Evolutionary conservation across 2,888 invertebrate species (phyloP), one percentile per base, ranked within the genome.

Genomic region (Euplexia lucipara): DNA sequence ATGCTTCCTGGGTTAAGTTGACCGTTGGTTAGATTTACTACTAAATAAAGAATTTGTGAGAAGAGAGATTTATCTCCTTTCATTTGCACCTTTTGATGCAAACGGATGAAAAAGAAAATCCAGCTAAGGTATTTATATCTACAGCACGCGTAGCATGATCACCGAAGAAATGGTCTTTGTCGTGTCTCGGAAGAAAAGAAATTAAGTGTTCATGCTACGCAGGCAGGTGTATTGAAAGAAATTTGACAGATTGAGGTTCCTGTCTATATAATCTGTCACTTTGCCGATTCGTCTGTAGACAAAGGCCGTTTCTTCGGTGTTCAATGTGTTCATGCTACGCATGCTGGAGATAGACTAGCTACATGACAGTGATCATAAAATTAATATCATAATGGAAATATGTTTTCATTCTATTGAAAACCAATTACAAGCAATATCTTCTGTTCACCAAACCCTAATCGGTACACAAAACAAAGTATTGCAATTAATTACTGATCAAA

Each of bases 401-500:
- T 20, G 3, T 30, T 34, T 42, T 35, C 16, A 22, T 20, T 20
- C 8, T 4, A n/a, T 35, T 32, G 0, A 1, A 18, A 56, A 35
- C 48, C 6, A 44, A 44, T 41, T 16, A 9, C 12, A 20, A 58
- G 30, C 18, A 39, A 9, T 20, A 56, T 16, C 54, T 35, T 20
- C 9, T 30, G 9, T 51, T 18, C 8, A 9, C n/a, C 32, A 59
- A 70, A 41, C n/a, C 6, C 16, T n/a, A n/a, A 20, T 3, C 14
- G 10, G 14, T 56, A 26, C 3, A 14, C 22, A 56, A 52, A n/a
- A 16, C 9, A 37, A 63, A 54, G n/a, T 42, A 52, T 52, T 7
- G 16, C 10, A 18, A 58, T 54, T 42, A 45, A 58, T 22, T 18
- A 52, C 30, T 30, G 30, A 60, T 49, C 14, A 62, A 32, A 54